Evolutionary conservation across 2,113 vertebrate genomes (phyloP), one percentile per base, ranked within the genome.

Genomic region (Hippocampus mohnikei): DNA sequence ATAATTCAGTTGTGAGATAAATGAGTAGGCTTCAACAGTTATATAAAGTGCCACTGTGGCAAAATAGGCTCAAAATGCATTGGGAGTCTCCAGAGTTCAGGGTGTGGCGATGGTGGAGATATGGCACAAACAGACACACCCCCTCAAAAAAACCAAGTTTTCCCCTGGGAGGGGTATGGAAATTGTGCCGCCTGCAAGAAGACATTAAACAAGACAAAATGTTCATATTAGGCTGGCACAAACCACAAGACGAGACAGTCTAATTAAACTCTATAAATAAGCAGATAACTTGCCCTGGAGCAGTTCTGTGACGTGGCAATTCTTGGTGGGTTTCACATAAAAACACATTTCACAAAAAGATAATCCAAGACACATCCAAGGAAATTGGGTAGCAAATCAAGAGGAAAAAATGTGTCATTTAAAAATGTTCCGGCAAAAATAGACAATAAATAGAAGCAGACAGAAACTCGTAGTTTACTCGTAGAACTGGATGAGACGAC

Each of bases 201-300:
- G 61, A 76, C 52, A 55, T 55, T 23, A 18, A 72, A 40, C 42
- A 41, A 75, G 61, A 79, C 73, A 79, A 69, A 37, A 37, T 73
- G 72, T 82, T 89, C 78, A 84, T 88, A 67, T 80, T 81, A 75
- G 84, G 81, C 77, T 70, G 63, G 52, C 78, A 21, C 68, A 81
- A 40, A 77, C 40, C 85, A 79, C 84, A 66, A 42, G 86, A 84
- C 33, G 88, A 85, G 66, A 18, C 76, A 87, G 80, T 87, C 87
- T 86, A 88, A 89, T 89, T 89, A 87, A 79, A 72, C n/a, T 66
- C 88, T 88, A 89, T 84, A 90, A 90, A 89, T 89, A 91, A 88
- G 84, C 74, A 68, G 71, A 84, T 82, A 56, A 80, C 71, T 88
- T 89, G 88, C 78, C 88, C 83, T 85, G 84, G 86, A 73, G 20